Percentiles rank a stretch among this genome's conserved stretches.
These are phyloP conservation scores for Octodon degus DNA, from an alignment of 2,113 vertebrate species.

Conservation along the genomic window DNA sequence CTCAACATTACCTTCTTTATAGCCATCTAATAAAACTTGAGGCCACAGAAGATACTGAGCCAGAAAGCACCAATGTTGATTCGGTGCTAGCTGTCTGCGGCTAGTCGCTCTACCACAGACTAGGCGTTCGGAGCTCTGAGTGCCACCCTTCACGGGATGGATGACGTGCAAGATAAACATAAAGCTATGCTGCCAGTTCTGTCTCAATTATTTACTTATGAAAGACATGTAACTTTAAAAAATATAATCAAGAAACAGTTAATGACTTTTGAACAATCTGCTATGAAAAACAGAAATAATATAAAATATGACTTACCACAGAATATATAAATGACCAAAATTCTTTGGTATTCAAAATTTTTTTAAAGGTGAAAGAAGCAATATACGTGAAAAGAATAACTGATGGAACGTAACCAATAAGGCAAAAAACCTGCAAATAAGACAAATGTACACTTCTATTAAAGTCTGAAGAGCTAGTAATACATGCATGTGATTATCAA, in stretches of 20 bases:
- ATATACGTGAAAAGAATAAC: conserved; percentile 96
- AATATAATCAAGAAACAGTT: not conserved
- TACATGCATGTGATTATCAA: not conserved
- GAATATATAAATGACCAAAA: conserved; percentile 96
- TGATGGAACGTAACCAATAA: conserved; percentile 93
- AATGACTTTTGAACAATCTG: not conserved
- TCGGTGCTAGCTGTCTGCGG: not conserved
- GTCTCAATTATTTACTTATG: not conserved
- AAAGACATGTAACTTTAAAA: not conserved
- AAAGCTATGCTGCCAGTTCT: not conserved
- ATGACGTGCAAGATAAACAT: not conserved
- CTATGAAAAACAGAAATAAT: not conserved
- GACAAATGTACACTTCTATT: conserved; percentile 1
- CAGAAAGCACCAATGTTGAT: not conserved
- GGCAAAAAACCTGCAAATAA: conserved; percentile 91
- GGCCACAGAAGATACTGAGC: not conserved
- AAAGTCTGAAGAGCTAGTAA: not conserved
- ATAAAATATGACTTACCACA: conserved; percentile 90
- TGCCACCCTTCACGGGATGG: not conserved
- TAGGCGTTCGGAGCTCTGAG: not conserved
- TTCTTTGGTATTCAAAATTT: conserved; percentile 95
- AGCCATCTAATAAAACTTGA: not conserved
- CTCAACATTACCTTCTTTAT: not conserved
- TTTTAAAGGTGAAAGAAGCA: conserved; percentile 93
- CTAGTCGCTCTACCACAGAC: not conserved